Evolutionary conservation across 2,888 invertebrate species (phyloP).

Genomic region (Tipula vernalis): DNA sequence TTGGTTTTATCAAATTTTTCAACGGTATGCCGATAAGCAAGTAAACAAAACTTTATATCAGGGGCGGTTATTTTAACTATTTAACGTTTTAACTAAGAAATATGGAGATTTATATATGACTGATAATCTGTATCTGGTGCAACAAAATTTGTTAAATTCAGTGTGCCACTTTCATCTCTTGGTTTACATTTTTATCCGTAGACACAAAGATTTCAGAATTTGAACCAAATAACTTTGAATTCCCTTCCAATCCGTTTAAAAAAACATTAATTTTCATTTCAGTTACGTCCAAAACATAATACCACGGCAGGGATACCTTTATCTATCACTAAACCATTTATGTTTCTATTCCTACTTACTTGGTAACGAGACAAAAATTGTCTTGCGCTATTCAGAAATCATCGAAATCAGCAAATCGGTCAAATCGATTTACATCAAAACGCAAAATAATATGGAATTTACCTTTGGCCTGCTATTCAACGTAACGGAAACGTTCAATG

Average conservation of each 20-base stretch:
- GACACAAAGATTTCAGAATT: too few species aligned
- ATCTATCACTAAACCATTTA: conserved; percentile 90
- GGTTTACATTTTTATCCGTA: too few species aligned
- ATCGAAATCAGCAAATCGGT: conserved; percentile 67
- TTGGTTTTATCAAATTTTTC: conserved; percentile 13
- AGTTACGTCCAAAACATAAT: conserved; percentile 89
- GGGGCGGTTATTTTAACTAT: background rate
- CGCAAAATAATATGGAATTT: conserved; percentile 68
- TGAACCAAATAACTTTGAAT: too few species aligned
- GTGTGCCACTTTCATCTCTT: too few species aligned
- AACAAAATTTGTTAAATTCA: too few species aligned
- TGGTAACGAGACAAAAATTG: conserved; percentile 77
- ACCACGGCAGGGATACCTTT: conserved; percentile 94
- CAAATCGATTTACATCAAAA: conserved; percentile 75
- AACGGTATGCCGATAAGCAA: background rate
- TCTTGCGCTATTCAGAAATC: conserved; percentile 66
- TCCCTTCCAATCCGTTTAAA: too few species aligned
- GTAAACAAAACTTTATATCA: background rate
- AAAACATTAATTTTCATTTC: conserved; percentile 23
- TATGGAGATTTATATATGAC: background rate
- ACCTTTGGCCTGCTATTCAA: conserved; percentile 86
- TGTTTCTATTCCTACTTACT: conserved; percentile 93
- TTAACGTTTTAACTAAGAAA: background rate
- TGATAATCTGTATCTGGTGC: background rate
- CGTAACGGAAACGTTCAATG: conserved; percentile 74